phyloP scores from a whole-genome alignment of 2,113 vertebrate species.

The Acrocephalus kingi region DNA sequence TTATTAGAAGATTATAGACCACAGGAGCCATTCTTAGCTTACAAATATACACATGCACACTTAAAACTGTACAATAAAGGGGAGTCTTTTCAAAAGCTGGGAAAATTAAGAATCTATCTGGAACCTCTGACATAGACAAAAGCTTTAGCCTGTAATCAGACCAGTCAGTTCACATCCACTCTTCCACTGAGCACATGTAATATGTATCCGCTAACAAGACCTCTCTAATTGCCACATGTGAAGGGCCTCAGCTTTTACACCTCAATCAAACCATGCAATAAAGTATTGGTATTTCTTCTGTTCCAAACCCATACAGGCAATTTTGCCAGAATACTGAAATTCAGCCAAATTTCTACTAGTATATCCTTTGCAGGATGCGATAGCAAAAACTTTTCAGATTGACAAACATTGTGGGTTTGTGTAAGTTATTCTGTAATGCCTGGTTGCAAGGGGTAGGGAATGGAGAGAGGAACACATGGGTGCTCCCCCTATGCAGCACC shows the following conservation, averaged over 20 bases:
- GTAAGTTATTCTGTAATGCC: not conserved
- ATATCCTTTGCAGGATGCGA: not conserved
- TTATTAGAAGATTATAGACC: not conserved
- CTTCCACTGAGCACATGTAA: not conserved
- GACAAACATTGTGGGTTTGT: fast-evolving
- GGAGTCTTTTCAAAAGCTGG: not conserved
- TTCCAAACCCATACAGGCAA: not conserved
- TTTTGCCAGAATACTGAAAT: not conserved
- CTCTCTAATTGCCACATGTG: not conserved
- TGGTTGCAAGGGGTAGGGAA: fast-evolving
- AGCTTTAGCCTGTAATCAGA: not conserved
- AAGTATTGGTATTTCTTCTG: not conserved
- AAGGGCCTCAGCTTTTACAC: not conserved
- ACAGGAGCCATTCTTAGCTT: not conserved
- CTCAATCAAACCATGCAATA: not conserved
- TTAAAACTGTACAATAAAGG: not conserved
- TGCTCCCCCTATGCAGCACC: fast-evolving
- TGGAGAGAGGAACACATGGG: not conserved
- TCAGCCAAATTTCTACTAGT: not conserved
- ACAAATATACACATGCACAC: not conserved
- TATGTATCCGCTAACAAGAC: not conserved
- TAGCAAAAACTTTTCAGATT: not conserved
- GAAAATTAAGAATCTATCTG: not conserved
- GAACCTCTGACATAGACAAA: not conserved
- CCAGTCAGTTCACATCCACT: not conserved